Evolutionary conservation across 2,888 invertebrate species (phyloP).

Genomic region (Orthonevra nobilis): DNA sequence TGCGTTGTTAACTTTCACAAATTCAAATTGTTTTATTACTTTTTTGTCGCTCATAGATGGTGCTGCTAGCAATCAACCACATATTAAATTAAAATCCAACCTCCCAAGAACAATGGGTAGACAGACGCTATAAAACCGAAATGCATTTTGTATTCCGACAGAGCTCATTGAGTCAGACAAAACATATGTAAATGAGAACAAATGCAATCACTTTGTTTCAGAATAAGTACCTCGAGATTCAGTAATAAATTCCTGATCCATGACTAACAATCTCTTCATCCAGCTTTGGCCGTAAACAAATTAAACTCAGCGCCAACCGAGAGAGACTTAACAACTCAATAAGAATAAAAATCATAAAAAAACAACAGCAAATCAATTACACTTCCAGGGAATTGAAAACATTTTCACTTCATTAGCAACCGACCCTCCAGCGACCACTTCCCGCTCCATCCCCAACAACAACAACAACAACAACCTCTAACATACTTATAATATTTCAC

Average conservation of each 20-base stretch:
- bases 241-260: conserved; percentile 32
- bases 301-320: conserved; percentile 5
- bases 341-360: conserved; percentile 1
- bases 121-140: no score
- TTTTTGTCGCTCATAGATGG: no score
- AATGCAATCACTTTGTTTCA: neutral
- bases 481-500: neutral
- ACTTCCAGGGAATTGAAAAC: conserved; percentile 32
- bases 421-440: no score
- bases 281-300: no score
- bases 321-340: conserved; percentile 43
- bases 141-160: neutral
- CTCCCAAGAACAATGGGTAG: no score
- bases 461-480: no score
- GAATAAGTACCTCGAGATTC: no score
- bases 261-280: conserved; percentile 35
- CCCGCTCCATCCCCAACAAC: no score
- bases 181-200: neutral
- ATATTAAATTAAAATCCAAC: no score
- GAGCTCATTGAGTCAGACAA: conserved; percentile 1
- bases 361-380: conserved; percentile 43
- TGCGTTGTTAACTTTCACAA: no score
- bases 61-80: no score
- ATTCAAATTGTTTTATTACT: no score
- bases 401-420: conserved; percentile 65